These are phyloP conservation scores for Eutrigla gurnardus DNA, from an alignment of 2,797 vertebrate genomes.

Conservation along the genomic window DNA sequence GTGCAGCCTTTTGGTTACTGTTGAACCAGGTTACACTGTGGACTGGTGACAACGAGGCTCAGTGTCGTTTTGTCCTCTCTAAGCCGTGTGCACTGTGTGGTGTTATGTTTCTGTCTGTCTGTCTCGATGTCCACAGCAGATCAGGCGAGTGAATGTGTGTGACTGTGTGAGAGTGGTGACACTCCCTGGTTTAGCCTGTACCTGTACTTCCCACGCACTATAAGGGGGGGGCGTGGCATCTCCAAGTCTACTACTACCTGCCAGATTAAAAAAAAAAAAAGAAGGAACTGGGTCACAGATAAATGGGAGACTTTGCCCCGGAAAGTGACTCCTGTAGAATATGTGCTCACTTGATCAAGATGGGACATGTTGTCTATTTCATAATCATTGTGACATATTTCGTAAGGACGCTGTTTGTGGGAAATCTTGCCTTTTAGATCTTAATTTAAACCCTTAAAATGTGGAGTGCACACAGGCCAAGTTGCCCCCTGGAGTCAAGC, in stretches of 20 bases:
- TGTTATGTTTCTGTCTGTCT: slow-evolving; percentile 72
- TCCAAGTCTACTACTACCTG: slow-evolving; percentile 12
- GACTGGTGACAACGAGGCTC: slow-evolving; percentile 50
- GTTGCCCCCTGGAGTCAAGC: slow-evolving; percentile 4
- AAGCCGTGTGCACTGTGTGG: slow-evolving; percentile 55
- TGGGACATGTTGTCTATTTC: slow-evolving; percentile 1
- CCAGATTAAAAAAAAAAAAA: slow-evolving; percentile 46
- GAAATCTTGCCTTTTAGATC: background rate
- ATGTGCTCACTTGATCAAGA: slow-evolving; percentile 22
- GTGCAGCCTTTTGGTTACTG: slow-evolving; percentile 34
- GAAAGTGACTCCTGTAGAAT: slow-evolving; percentile 13
- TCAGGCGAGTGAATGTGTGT: slow-evolving; percentile 73
- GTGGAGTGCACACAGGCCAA: slow-evolving; percentile 6
- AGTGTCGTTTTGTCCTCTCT: slow-evolving; percentile 58
- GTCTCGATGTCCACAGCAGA: slow-evolving; percentile 62
- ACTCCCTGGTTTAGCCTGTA: slow-evolving; percentile 71
- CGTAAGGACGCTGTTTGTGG: background rate
- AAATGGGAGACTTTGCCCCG: slow-evolving; percentile 42
- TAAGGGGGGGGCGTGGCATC: slow-evolving; percentile 66
- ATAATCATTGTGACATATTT: slow-evolving; percentile 3
- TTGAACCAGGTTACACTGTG: slow-evolving; percentile 52
- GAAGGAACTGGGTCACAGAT: slow-evolving; percentile 66
- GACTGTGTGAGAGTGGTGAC: slow-evolving; percentile 61
- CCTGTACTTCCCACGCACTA: slow-evolving; percentile 77
- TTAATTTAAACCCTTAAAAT: slow-evolving; percentile 1